These are phyloP conservation scores for Stenchaetothrips biformis DNA, from an alignment of 2,888 invertebrate genomes.

Conservation along the genomic window DNA sequence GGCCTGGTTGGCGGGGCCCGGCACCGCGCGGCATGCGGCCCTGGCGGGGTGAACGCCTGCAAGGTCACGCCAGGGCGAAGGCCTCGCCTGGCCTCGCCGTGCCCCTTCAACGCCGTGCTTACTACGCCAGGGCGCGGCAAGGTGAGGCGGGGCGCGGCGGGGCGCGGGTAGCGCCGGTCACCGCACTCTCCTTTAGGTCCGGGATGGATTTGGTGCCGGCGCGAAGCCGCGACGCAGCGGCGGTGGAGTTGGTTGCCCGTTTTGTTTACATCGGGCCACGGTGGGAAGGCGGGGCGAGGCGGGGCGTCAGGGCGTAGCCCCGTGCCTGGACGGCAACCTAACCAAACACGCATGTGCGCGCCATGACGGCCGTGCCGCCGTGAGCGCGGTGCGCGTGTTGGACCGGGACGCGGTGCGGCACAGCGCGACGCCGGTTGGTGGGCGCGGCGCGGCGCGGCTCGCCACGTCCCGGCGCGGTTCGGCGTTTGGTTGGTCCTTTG, in stretches of 20 bases:
- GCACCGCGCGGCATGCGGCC: not conserved
- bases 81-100: not conserved
- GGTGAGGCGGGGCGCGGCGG: not conserved
- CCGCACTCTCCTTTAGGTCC: constrained; percentile 16
- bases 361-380: not conserved
- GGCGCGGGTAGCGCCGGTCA: not conserved
- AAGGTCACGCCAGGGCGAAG: constrained; percentile 8
- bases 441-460: not conserved
- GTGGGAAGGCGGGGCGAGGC: no score
- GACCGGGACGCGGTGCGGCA: not conserved
- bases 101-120: not conserved
- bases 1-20: not conserved
- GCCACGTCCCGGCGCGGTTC: not conserved
- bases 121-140: not conserved
- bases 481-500: not conserved
- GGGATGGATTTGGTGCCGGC: not conserved
- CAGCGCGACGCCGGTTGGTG: not conserved
- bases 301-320: no score
- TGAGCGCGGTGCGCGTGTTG: not conserved
- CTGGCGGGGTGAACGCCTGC: constrained; percentile 14
- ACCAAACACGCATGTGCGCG: not conserved
- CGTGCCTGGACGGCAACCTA: no score
- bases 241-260: not conserved
- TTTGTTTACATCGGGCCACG: not conserved
- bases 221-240: not conserved